These are phyloP conservation scores for Tetramorium bicarinatum DNA, from an alignment of 2,888 invertebrate species.

Conservation along the genomic window DNA sequence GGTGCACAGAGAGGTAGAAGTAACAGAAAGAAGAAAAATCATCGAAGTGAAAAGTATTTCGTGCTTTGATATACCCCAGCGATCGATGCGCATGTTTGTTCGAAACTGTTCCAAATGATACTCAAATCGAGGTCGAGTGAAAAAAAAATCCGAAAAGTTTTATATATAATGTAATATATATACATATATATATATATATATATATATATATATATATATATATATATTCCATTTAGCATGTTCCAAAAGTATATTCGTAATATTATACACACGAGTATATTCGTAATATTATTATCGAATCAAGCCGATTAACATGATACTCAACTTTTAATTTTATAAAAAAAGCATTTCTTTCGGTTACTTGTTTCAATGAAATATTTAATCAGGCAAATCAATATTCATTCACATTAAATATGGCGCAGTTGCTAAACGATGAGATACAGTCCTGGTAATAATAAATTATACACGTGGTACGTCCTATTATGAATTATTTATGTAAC, in stretches of 20 bases:
- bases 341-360: neutral
- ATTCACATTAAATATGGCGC: neutral
- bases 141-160: neutral
- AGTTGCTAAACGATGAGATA: conserved; percentile 12
- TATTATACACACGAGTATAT: neutral
- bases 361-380: neutral
- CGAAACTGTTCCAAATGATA: conserved; percentile 10
- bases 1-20: conserved; percentile 15
- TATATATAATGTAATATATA: neutral
- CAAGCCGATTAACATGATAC: conserved; percentile 52
- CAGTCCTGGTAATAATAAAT: conserved; percentile 19
- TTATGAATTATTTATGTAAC: conserved; percentile 33
- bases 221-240: neutral
- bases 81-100: conserved; percentile 58
- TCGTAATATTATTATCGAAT: conserved; percentile 37
- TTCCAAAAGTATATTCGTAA: neutral
- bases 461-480: conserved; percentile 17
- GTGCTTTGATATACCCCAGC: conserved; percentile 64
- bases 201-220: neutral
- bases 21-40: conserved; percentile 44
- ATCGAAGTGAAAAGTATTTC: conserved; percentile 68
- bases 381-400: conserved; percentile 20
- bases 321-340: neutral
- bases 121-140: neutral
- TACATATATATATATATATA: neutral